Evolutionary conservation across 2,113 vertebrate species (phyloP), one percentile per base, ranked within the genome.

Genomic region (Alouatta palliata): DNA sequence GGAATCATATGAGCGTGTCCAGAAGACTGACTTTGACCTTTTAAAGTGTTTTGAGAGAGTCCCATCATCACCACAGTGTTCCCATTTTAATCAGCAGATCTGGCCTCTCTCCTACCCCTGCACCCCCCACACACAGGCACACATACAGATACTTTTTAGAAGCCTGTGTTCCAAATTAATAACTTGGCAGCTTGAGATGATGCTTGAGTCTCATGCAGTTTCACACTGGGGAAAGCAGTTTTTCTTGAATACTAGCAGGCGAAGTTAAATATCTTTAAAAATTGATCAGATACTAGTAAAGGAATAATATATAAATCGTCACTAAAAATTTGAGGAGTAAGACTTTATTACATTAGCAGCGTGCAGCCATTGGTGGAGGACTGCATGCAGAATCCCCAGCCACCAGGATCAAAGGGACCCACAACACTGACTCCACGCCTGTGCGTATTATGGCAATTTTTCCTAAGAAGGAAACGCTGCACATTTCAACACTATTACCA

Each of bases 191-290:
- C 35, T 84, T 40, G 77, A 89, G 90, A 82, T 45, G 56, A 17
- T 10, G 85, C 86, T 23, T 37, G 21, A 52, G 35, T 92, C 87
- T 91, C 54, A 47, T 94, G 84, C 58, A 45, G 87, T 79, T 97
- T 97, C 91, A 37, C 90, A 21, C 54, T 96, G 89, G 52, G 77
- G 70, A 97, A 96, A 96, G 70, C 45, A 77, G 87, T 10, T 84
- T 88, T 70, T 96, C 94, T 96, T 5, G 92, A 91, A 83, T 25
- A 16, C 80, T 85, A 37, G 94, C 92, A 96, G 1, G 0, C 88
- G 90, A 96, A 94, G 85, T 84, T 94, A 97, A 87, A 96, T 97
- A 84, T 97, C 96, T 93, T 92, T 93, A 98, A 97, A 97, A 95
- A 89, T 2, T 91, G 95, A 96, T 96, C 94, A 94, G 94, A 81